Conservation (phyloP, 2,888 invertebrate species). For the Watsonalla binaria region DNA sequence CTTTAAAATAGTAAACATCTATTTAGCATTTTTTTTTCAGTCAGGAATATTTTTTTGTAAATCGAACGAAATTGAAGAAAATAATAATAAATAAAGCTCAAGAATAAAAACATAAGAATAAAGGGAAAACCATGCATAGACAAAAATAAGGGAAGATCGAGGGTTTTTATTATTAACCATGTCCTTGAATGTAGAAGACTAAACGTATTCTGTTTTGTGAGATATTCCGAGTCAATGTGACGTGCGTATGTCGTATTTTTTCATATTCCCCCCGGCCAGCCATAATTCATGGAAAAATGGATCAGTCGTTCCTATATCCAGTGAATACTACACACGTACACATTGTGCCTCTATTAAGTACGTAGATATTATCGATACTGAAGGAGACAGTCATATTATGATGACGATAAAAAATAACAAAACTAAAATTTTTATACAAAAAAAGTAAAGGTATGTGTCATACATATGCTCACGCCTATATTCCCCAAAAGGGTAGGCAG, state of each 20-base stretch:
- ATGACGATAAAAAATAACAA: no score
- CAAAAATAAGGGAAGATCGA: background rate
- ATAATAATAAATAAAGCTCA: background rate
- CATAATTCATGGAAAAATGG: constrained; percentile 64
- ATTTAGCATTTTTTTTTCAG: no score
- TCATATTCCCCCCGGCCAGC: constrained; percentile 49
- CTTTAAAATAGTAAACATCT: no score
- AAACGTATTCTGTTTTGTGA: background rate
- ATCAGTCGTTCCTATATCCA: constrained; percentile 36
- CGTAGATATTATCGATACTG: constrained; percentile 15
- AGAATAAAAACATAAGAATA: background rate
- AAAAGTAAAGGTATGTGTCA: no score
- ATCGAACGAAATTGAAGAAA: no score
- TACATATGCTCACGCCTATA: no score
- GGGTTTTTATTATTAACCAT: background rate
- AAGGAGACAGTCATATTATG: constrained; percentile 18
- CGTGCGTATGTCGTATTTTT: constrained; percentile 28
- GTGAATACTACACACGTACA: constrained; percentile 22
- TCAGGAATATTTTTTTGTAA: no score
- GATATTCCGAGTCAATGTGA: constrained; percentile 2
- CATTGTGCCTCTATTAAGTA: constrained; percentile 28
- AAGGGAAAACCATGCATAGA: background rate
- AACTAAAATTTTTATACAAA: no score
- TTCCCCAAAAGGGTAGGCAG: no score
- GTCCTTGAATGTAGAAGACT: background rate